These are phyloP conservation scores for Salticus scenicus DNA, from an alignment of 2,888 invertebrate genomes.

Conservation along the genomic window DNA sequence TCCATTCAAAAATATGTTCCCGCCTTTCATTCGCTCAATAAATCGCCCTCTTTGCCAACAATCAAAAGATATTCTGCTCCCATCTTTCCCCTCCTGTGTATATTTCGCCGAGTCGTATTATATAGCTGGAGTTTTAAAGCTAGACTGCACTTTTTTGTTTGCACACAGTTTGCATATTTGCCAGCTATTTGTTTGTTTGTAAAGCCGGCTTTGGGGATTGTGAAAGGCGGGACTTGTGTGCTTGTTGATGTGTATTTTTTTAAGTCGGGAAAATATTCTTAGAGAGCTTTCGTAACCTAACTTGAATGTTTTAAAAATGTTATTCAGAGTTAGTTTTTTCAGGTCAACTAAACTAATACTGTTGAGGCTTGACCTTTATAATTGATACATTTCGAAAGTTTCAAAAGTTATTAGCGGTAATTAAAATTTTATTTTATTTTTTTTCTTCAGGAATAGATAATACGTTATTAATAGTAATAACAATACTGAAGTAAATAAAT, in stretches of 20 bases:
- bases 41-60: conserved; percentile 68
- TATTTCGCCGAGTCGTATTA: conserved; percentile 36
- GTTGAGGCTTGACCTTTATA: too few species aligned
- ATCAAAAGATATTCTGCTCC: conserved; percentile 66
- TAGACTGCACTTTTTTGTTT: conserved; percentile 44
- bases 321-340: too few species aligned
- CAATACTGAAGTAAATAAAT: too few species aligned
- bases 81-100: conserved; percentile 28
- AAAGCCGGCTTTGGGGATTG: conserved; percentile 26
- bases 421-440: too few species aligned
- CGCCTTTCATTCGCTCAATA: conserved; percentile 57
- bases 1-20: conserved; percentile 68
- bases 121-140: conserved; percentile 67
- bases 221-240: conserved; percentile 10
- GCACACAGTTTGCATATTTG: conserved; percentile 61
- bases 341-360: too few species aligned
- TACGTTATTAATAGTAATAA: too few species aligned
- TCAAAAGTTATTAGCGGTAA: too few species aligned
- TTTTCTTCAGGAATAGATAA: too few species aligned
- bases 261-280: neutral
- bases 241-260: conserved; percentile 1
- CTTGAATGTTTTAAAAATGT: conserved; percentile 16
- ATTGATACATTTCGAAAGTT: too few species aligned
- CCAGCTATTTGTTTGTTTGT: conserved; percentile 48
- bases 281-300: conserved; percentile 6